Conservation (phyloP, 2,888 invertebrate species). For the Phania funesta region DNA sequence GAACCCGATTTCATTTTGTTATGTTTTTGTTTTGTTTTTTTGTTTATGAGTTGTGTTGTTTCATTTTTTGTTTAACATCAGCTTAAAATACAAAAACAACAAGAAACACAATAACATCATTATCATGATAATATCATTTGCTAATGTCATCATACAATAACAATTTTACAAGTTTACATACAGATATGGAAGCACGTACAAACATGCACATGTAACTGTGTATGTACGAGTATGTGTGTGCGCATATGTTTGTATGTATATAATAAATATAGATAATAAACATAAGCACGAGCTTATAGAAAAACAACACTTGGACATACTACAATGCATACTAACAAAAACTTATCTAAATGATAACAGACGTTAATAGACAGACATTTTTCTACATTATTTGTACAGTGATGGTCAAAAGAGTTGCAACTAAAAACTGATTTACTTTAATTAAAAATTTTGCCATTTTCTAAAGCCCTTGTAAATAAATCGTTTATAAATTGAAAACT, state of each 20-base stretch:
- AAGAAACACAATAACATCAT: slow-evolving; percentile 21
- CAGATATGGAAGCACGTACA: not conserved
- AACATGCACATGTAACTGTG: not conserved
- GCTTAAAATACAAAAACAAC: slow-evolving; percentile 18
- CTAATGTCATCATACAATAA: slow-evolving; percentile 54
- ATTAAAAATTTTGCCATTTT: no score
- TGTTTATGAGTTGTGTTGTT: not conserved
- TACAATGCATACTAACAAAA: not conserved
- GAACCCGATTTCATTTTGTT: slow-evolving; percentile 56
- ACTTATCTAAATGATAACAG: slow-evolving; percentile 1
- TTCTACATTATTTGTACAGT: not conserved
- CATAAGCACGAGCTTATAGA: slow-evolving; percentile 58
- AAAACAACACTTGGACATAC: slow-evolving; percentile 23
- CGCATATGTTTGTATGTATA: not conserved
- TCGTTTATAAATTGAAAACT: no score
- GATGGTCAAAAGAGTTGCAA: not conserved
- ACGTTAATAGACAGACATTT: not conserved
- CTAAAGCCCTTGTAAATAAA: no score
- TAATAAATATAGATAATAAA: slow-evolving; percentile 19
- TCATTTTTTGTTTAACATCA: slow-evolving; percentile 12
- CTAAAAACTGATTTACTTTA: not conserved
- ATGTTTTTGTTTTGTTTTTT: not conserved
- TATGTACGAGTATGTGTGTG: not conserved
- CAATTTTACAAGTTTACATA: slow-evolving; percentile 12
- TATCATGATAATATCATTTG: slow-evolving; percentile 50